Conservation (phyloP, 2,113 vertebrate species). For the Seriola dumerili region DNA sequence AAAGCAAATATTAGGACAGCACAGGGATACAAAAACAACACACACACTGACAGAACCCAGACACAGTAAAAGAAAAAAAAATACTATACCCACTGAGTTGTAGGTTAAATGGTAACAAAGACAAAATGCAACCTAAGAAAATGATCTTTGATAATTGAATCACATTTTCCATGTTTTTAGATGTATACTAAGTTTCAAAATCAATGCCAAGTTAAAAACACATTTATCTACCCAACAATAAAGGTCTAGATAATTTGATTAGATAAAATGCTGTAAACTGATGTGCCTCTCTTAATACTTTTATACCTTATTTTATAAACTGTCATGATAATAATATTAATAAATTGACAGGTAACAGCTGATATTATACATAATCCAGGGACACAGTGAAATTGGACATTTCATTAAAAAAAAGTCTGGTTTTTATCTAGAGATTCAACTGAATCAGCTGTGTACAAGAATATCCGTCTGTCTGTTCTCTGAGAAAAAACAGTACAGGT, state of each 20-base stretch:
- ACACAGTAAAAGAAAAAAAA: not conserved
- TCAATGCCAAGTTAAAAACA: not conserved
- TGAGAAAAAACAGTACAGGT: not conserved
- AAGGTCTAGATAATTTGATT: not conserved
- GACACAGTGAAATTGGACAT: not conserved
- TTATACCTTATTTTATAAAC: not conserved
- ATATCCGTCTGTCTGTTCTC: not conserved
- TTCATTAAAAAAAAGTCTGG: not conserved
- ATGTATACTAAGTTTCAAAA: not conserved
- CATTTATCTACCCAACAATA: not conserved
- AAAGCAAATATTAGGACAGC: slow-evolving; percentile 68
- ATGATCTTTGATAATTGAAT: not conserved
- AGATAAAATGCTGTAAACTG: not conserved
- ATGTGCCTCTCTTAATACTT: not conserved
- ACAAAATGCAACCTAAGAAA: not conserved
- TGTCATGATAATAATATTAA: not conserved
- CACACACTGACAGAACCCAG: slow-evolving; percentile 52
- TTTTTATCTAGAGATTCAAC: not conserved
- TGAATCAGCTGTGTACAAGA: not conserved
- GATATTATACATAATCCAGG: not conserved
- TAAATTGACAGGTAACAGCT: not conserved
- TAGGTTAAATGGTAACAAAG: not conserved
- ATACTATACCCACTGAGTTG: not conserved
- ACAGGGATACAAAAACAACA: slow-evolving; percentile 47
- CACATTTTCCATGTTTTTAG: not conserved